These are phyloP conservation scores for Resseliella maxima DNA, from an alignment of 2,888 invertebrate genomes.

Conservation along the genomic window DNA sequence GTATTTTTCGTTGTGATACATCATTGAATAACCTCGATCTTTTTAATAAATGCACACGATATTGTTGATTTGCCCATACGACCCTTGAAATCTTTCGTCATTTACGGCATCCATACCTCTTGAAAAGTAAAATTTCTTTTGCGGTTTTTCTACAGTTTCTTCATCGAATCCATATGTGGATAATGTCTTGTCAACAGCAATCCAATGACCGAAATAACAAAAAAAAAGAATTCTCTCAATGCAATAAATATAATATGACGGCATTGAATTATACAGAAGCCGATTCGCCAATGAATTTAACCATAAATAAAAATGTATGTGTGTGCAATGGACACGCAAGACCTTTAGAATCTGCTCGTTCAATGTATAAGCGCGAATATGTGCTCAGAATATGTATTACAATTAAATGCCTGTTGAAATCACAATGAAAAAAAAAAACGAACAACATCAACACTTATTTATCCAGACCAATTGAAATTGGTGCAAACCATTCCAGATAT, in stretches of 20 bases:
- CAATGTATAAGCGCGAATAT: not conserved
- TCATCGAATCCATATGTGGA: not conserved
- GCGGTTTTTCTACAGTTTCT: not conserved
- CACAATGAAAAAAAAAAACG: not conserved
- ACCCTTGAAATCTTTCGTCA: slow-evolving; percentile 11
- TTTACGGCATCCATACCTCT: slow-evolving; percentile 29
- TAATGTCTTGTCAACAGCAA: not conserved
- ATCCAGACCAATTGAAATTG: slow-evolving; percentile 49
- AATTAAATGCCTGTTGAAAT: not conserved
- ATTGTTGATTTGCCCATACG: not conserved
- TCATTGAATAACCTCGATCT: not conserved
- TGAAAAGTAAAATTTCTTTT: not conserved
- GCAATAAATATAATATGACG: slow-evolving; percentile 42
- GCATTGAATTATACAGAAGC: slow-evolving; percentile 46
- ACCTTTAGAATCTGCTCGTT: no score
- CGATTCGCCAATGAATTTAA: slow-evolving; percentile 17
- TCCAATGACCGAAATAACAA: not conserved
- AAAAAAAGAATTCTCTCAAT: not conserved
- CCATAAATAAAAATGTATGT: slow-evolving; percentile 11
- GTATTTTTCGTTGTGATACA: not conserved
- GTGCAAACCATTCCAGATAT: not conserved
- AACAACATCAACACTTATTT: not conserved
- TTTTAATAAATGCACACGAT: not conserved
- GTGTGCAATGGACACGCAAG: no score
- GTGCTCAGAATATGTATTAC: slow-evolving; percentile 1